Percentiles rank a stretch among this genome's conserved stretches.
These are phyloP conservation scores for Anser cygnoides DNA, from an alignment of 2,113 vertebrate genomes.

Conservation along the genomic window DNA sequence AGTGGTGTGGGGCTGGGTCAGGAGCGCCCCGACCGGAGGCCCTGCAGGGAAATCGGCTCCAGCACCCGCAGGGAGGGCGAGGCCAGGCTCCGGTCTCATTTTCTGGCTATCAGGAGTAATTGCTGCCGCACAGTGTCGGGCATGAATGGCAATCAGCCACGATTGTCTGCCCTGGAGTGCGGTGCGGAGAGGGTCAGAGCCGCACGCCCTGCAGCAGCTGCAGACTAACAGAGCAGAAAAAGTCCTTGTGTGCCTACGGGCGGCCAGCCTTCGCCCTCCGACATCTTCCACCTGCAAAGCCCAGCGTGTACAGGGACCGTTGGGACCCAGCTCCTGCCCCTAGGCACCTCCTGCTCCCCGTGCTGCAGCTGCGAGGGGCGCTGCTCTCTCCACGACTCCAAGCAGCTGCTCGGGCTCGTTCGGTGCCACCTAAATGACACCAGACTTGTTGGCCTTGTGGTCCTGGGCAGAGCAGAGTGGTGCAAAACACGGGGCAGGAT, in stretches of 20 bases:
- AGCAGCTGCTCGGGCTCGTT: too few species aligned
- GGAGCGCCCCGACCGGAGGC: neutral
- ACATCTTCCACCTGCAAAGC: too few species aligned
- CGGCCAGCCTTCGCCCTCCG: neutral
- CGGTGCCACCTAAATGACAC: too few species aligned
- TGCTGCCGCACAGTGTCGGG: neutral
- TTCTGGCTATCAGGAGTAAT: neutral
- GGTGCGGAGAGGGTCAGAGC: neutral
- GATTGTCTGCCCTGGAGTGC: rapidly evolving
- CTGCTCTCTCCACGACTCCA: too few species aligned
- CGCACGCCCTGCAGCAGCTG: neutral
- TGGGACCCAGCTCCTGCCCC: too few species aligned
- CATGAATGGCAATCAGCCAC: neutral
- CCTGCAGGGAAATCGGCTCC: neutral
- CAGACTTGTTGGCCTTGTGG: too few species aligned
- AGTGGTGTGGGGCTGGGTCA: too few species aligned
- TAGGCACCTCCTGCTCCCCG: too few species aligned
- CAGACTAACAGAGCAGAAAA: neutral
- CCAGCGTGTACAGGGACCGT: too few species aligned
- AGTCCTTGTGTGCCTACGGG: neutral
- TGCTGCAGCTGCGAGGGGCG: too few species aligned
- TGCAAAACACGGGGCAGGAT: too few species aligned
- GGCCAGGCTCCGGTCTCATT: neutral
- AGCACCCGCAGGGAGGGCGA: neutral
- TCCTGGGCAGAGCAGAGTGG: too few species aligned